Conservation (phyloP, 2,797 vertebrate genomes). For the Onychomys leucogaster region DNA sequence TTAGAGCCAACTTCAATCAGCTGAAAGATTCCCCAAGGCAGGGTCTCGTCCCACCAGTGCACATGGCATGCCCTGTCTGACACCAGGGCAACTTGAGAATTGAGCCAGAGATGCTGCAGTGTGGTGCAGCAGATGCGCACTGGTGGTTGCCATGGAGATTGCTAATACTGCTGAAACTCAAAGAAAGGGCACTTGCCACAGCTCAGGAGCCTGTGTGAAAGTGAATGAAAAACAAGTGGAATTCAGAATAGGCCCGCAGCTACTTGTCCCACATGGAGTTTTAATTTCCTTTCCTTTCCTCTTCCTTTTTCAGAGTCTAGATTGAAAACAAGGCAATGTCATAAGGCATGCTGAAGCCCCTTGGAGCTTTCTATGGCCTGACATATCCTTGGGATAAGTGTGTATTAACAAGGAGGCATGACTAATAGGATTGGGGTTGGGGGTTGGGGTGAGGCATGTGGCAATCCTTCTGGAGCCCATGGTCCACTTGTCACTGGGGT, state of each 20-base stretch:
- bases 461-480: constrained; percentile 83
- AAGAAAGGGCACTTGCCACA: constrained; percentile 83
- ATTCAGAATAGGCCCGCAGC: constrained; percentile 78
- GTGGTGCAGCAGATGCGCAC: constrained; percentile 92
- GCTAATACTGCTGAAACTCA: constrained; percentile 86
- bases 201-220: constrained; percentile 75
- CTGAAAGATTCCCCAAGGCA: constrained; percentile 82
- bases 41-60: constrained; percentile 82
- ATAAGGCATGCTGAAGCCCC: not conserved
- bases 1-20: constrained; percentile 81
- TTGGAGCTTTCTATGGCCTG: not conserved
- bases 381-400: constrained; percentile 27
- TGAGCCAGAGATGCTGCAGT: constrained; percentile 84
- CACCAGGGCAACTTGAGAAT: constrained; percentile 83
- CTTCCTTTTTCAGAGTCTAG: constrained; percentile 26
- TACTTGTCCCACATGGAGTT: constrained; percentile 84
- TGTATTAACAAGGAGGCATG: constrained; percentile 80
- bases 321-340: not conserved
- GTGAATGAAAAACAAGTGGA: constrained; percentile 84
- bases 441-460: constrained; percentile 62
- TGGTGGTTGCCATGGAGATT: constrained; percentile 93
- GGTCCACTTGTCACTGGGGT: constrained; percentile 83
- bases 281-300: constrained; percentile 75
- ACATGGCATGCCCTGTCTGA: constrained; percentile 81
- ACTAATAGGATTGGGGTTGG: constrained; percentile 73